Conservation (phyloP, 2,113 vertebrate species). For the Argyrosomus japonicus region DNA sequence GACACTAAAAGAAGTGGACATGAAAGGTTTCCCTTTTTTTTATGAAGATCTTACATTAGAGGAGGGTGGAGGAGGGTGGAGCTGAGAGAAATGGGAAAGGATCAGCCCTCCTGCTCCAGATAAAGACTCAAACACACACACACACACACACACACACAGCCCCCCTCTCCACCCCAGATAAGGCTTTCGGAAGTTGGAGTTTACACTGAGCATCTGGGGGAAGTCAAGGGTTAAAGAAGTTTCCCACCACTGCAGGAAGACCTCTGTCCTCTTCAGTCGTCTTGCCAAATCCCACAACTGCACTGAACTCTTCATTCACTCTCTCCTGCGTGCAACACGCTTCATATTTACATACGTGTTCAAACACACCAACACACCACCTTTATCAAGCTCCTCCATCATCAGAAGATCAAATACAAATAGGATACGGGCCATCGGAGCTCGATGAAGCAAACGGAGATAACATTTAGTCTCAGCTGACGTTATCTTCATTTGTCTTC, state of each 20-base stretch:
- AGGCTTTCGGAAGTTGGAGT: constrained; percentile 77
- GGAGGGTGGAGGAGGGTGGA: constrained; percentile 26
- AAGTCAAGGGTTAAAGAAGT: constrained; percentile 80
- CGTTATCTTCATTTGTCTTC: constrained; percentile 40
- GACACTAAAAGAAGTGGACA: constrained; percentile 29
- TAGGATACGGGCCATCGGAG: constrained; percentile 28
- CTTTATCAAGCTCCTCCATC: constrained; percentile 4
- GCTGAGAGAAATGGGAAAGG: constrained; percentile 46
- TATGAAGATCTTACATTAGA: constrained; percentile 19
- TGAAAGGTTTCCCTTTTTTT: constrained; percentile 27
- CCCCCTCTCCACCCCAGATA: constrained; percentile 61
- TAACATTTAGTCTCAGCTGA: constrained; percentile 22
- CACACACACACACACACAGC: constrained; percentile 10
- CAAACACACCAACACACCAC: background rate
- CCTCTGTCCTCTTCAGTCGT: constrained; percentile 66
- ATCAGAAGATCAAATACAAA: constrained; percentile 25
- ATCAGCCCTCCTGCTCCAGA: constrained; percentile 38
- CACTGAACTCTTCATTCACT: constrained; percentile 32
- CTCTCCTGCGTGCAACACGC: constrained; percentile 6
- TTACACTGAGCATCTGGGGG: constrained; percentile 79
- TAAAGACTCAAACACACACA: constrained; percentile 30
- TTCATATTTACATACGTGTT: constrained; percentile 6
- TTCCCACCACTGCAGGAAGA: constrained; percentile 79
- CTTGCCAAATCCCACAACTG: constrained; percentile 63
- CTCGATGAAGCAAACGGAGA: constrained; percentile 38